phyloP scores from a whole-genome alignment of 2,113 vertebrate genomes.

The Oncorhynchus kisutch region DNA sequence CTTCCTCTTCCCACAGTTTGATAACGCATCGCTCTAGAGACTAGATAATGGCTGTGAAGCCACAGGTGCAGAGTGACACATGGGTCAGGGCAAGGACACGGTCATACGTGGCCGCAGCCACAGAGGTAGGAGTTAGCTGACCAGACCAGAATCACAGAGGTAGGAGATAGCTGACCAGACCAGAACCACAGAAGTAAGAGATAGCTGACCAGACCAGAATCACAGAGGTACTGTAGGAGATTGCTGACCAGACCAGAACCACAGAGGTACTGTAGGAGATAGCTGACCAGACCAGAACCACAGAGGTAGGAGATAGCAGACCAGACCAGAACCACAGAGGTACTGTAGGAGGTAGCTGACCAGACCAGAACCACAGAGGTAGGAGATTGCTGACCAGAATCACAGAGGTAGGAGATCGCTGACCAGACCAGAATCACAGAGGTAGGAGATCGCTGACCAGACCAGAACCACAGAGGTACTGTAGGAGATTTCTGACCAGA shows the following conservation, averaged over 20 bases:
- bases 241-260: too few species aligned
- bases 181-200: background rate
- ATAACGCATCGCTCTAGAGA: constrained; percentile 73
- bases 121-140: background rate
- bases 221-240: background rate
- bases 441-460: too few species aligned
- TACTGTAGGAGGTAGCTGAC: background rate
- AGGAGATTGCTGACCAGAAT: too few species aligned
- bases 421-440: too few species aligned
- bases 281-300: background rate
- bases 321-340: background rate
- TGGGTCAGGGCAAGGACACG: constrained; percentile 58
- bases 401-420: background rate
- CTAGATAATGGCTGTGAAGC: constrained; percentile 65
- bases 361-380: too few species aligned
- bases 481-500: too few species aligned
- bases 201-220: background rate
- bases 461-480: too few species aligned
- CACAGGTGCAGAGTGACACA: constrained; percentile 74
- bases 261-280: background rate
- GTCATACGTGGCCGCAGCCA: background rate
- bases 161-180: background rate
- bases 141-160: too few species aligned
- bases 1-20: constrained; percentile 85
- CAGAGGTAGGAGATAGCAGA: too few species aligned